A percentile compares a stretch with the other conserved stretches of the same genome.
phyloP scores from a whole-genome alignment of 2,797 vertebrate genomes.

The Hapalemur alaotrensis region DNA sequence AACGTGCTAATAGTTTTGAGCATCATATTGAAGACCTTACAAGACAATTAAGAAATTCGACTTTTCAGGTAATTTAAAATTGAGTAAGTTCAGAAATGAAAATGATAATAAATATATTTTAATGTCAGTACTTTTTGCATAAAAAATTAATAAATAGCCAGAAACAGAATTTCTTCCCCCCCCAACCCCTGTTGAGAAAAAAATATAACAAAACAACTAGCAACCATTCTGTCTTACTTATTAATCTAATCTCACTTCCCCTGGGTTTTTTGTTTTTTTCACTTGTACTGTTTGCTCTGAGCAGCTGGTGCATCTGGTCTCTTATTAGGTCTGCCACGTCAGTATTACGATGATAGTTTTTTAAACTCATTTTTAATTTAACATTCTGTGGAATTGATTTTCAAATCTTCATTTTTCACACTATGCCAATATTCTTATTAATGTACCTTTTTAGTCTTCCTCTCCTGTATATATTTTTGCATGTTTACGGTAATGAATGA shows the following conservation, averaged over 20 bases:
- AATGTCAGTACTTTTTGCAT: not conserved
- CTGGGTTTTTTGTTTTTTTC: not conserved
- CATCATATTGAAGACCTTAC: constrained; percentile 91
- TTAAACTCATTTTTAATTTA: constrained; percentile 6
- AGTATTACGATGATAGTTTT: not conserved
- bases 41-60: constrained; percentile 89
- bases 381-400: not conserved
- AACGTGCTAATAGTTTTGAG: constrained; percentile 88
- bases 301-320: not conserved
- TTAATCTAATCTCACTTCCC: not conserved
- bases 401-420: constrained; percentile 27
- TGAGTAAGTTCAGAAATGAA: constrained; percentile 1
- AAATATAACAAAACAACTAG: not conserved
- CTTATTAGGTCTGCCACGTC: not conserved
- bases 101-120: not conserved
- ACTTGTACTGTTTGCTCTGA: not conserved
- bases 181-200: not conserved
- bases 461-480: not conserved
- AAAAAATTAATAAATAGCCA: not conserved
- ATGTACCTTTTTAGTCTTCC: not conserved
- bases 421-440: not conserved
- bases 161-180: not conserved
- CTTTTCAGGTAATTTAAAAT: constrained; percentile 89
- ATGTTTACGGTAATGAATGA: constrained; percentile 21
- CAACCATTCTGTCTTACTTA: not conserved